Percentiles rank a stretch among this genome's conserved stretches.
phyloP scores from a whole-genome alignment of 2,797 vertebrate genomes.

The Prunella strophiata region DNA sequence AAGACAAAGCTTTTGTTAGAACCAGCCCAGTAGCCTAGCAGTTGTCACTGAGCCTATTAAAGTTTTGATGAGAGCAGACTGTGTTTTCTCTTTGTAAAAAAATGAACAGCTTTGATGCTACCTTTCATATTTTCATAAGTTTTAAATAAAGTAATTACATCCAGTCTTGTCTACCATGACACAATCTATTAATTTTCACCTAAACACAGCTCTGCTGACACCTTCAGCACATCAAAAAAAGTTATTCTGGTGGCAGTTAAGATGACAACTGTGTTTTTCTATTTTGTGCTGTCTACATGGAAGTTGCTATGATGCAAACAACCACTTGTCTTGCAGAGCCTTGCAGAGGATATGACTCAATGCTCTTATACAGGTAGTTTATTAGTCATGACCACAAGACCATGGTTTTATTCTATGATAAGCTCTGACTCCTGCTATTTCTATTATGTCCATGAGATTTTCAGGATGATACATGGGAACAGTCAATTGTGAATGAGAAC shows the following conservation, averaged over 20 bases:
- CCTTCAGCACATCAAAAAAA: neutral
- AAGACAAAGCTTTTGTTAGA: neutral
- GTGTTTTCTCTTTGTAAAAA: neutral
- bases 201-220: neutral
- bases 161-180: neutral
- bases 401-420: neutral
- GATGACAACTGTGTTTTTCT: neutral
- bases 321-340: neutral
- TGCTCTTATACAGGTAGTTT: neutral
- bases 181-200: neutral
- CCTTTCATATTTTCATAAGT: neutral
- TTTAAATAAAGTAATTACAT: conserved; percentile 11
- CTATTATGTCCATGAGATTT: neutral
- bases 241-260: neutral
- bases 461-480: conserved; percentile 2
- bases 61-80: neutral
- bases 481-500: conserved; percentile 5
- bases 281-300: neutral
- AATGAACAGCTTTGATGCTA: neutral
- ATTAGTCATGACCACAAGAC: conserved; percentile 22
- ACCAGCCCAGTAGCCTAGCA: neutral
- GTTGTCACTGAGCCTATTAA: neutral
- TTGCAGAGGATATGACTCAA: conserved; percentile 23
- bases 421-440: neutral
- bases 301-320: neutral